Evolutionary conservation across 2,888 invertebrate genomes (phyloP), one percentile per base, ranked within the genome.

Genomic region (Drepanosiphum platanoidis): DNA sequence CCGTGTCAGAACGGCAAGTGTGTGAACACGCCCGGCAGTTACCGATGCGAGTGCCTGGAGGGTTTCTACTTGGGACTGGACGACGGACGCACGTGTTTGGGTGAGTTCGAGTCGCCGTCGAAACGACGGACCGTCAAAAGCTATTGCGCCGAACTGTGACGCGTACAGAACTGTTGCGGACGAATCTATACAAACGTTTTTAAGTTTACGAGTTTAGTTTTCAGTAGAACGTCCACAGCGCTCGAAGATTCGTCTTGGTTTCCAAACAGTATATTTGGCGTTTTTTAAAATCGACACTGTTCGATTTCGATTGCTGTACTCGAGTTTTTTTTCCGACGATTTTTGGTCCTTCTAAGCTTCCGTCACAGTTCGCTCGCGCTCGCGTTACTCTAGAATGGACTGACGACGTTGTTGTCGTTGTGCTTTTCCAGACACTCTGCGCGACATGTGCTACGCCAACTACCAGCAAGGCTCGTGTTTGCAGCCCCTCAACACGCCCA

Each of bases 371-470:
- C n/a, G n/a, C n/a, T n/a, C n/a, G n/a, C n/a, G n/a, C n/a, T n/a
- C n/a, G n/a, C n/a, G n/a, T n/a, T n/a, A n/a, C n/a, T n/a, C n/a
- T n/a, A n/a, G n/a, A 52, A 22, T 52, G 52, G 52, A 13, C 52
- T 22, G 13, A 7, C 5, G 52, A 9, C 13, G 15, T 18, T 18
- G 52, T 58, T 58, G 15, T 22, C 22, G 2, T 27, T 61, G n/a
- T n/a, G n/a, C n/a, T 86, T 66, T 89, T 89, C 27, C 90, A 94
- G 96, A 96, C 89, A 94, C 94, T n/a, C 92, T 94, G 84, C 92
- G 94, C 89, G 96, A 95, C 88, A 91, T 95, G 79, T 96, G 96
- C 90, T 96, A 95, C 90, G 93, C 94, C 87, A 93, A 94, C 89
- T 95, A 92, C 89, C 92, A 92, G 88, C 94, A 94, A 87, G 95